A percentile compares a stretch with the other conserved stretches of the same genome.
phyloP scores from a whole-genome alignment of 1,140 invertebrate species.

The Hesperophylax magnus region DNA sequence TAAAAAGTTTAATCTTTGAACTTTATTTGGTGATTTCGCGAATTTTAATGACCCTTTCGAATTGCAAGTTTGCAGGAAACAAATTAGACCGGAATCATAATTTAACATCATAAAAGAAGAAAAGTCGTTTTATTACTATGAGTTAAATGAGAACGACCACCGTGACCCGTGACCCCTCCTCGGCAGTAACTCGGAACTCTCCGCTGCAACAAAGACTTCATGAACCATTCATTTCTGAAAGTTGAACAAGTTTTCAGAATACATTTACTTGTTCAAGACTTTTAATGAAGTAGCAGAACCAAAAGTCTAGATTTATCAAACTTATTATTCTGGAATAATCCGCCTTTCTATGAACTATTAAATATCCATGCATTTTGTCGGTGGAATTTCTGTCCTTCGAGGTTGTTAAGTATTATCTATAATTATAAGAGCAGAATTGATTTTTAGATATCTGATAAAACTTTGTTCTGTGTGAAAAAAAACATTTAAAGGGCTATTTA shows the following conservation, averaged over 20 bases:
- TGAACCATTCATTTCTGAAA: conserved; percentile 17
- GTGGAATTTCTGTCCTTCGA: too few relatives aligned
- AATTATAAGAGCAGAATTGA: too few relatives aligned
- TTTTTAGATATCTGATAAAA: too few relatives aligned
- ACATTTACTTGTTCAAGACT: conserved; percentile 27
- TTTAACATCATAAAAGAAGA: conserved; percentile 4
- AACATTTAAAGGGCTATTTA: too few relatives aligned
- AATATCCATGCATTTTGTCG: too few relatives aligned
- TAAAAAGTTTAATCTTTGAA: too few relatives aligned
- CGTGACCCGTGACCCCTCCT: not conserved
- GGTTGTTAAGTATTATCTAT: too few relatives aligned
- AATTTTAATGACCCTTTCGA: too few relatives aligned
- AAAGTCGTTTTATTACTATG: not conserved
- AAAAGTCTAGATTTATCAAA: not conserved
- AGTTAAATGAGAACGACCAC: not conserved
- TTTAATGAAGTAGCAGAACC: conserved; percentile 22
- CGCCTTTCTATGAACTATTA: too few relatives aligned
- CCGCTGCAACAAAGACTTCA: conserved; percentile 29
- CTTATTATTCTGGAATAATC: not conserved
- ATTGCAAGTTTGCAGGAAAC: too few relatives aligned
- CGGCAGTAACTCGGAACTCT: conserved; percentile 9
- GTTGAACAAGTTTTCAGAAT: conserved; percentile 34
- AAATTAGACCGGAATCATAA: not conserved
- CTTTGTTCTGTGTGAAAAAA: too few relatives aligned
- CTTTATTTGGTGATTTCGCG: too few relatives aligned